phyloP scores from a whole-genome alignment of 92 coral and sea anemone species.

The Paramuricea clavata region DNA sequence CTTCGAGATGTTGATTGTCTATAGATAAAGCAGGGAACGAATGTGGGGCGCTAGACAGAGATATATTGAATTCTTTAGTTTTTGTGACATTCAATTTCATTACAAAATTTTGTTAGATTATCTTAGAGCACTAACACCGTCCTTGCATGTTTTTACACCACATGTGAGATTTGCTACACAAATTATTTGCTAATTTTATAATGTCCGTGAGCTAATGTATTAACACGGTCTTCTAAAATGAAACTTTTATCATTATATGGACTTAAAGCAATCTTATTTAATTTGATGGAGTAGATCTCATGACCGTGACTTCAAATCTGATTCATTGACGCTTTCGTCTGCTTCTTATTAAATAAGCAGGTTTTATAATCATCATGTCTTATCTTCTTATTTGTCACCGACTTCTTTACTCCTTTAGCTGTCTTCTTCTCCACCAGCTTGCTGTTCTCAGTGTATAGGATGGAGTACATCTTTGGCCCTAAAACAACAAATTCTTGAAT shows the following conservation, averaged over 20 bases:
- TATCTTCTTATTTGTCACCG: conserved; percentile 47
- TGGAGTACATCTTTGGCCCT: conserved; percentile 54
- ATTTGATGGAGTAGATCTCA: conserved; percentile 50
- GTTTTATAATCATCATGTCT: conserved; percentile 56
- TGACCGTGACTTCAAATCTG: conserved; percentile 61
- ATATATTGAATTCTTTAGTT: no score
- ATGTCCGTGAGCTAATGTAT: conserved; percentile 5
- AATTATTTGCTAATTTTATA: no score
- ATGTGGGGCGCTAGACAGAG: no score
- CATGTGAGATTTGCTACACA: no score
- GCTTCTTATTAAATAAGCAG: conserved; percentile 53
- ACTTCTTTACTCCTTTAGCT: conserved; percentile 57
- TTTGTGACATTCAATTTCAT: no score
- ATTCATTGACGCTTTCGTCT: conserved; percentile 59
- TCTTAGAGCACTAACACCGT: no score
- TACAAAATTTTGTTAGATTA: no score
- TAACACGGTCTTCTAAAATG: conserved; percentile 38
- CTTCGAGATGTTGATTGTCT: no score
- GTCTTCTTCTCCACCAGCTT: conserved; percentile 47
- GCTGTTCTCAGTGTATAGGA: conserved; percentile 46
- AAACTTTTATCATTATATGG: conserved; percentile 59
- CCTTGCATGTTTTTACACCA: no score
- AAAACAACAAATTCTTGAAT: conserved; percentile 42
- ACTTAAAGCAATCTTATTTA: conserved; percentile 37
- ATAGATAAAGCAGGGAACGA: no score